These are phyloP conservation scores for Tenthredo distinguenda DNA, from an alignment of 2,888 invertebrate genomes.

Conservation along the genomic window DNA sequence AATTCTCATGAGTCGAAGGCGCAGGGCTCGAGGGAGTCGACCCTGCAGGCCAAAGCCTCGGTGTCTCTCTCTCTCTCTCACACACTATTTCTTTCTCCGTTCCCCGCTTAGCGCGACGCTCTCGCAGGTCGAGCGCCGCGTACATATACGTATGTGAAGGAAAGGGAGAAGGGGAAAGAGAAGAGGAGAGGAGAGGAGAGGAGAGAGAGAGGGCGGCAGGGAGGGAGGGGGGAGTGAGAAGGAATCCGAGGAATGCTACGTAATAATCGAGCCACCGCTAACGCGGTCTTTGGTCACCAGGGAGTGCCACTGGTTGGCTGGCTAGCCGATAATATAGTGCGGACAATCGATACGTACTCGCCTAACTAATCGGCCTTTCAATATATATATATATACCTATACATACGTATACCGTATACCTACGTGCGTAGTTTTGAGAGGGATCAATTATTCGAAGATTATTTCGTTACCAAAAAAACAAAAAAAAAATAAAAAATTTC, in stretches of 20 bases:
- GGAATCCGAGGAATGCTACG: conserved; percentile 77
- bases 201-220: conserved; percentile 46
- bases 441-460: not conserved
- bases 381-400: conserved; percentile 1
- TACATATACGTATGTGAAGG: conserved; percentile 50
- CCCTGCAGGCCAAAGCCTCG: conserved; percentile 56
- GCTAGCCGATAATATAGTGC: conserved; percentile 6
- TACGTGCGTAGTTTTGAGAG: not conserved
- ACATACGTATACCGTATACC: not conserved
- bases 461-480: not conserved
- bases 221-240: conserved; percentile 60
- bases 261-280: conserved; percentile 74
- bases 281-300: conserved; percentile 68
- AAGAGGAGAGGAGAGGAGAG: conserved; percentile 48
- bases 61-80: conserved; percentile 58
- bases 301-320: conserved; percentile 73
- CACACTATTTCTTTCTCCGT: conserved; percentile 55
- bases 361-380: conserved; percentile 14
- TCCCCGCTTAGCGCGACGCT: conserved; percentile 59
- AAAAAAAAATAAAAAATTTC: not conserved
- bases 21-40: conserved; percentile 6
- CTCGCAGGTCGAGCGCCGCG: conserved; percentile 52
- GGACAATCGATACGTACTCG: conserved; percentile 27
- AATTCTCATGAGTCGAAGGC: not conserved
- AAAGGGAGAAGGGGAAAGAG: conserved; percentile 48